Evolutionary conservation across 2,888 invertebrate species (phyloP), one percentile per base, ranked within the genome.

Genomic region (Zaprionus obscuricornis): DNA sequence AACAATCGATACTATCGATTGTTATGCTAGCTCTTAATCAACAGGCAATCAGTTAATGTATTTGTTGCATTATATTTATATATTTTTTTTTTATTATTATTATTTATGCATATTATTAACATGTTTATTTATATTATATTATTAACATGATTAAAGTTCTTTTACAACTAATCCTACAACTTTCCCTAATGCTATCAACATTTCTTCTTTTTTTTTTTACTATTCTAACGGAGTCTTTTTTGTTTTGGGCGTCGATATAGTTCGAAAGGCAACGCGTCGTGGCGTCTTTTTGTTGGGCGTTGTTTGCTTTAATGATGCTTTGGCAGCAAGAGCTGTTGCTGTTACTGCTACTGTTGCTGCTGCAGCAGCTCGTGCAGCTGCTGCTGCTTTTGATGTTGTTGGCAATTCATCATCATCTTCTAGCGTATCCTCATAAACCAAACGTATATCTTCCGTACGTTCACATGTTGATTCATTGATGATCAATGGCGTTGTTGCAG

Each of bases 211-310:
- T 3, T 13, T 22, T 31, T 24, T 40, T 36, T 49, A 77, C 55
- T 77, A 83, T 37, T 77, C 73, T 37, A 82, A 42, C 11, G 87
- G 64, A 74, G 93, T 93, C 85, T 93, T 95, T 77, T 92, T 92
- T 59, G 92, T 93, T 88, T 95, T 95, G 36, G 96, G 95, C 82
- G 95, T 95, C 2, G 95, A 95, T 26, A 96, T 89, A 1, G 96
- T 96, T 16, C 95, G 95, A 51, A 96, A 92, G 65, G 93, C 92
- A 2, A 96, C 94, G 65, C 96, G 90, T 11, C 95, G 88, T 0
- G 94, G 94, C 0, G 93, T 93, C 88, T 92, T 94, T 0, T 64
- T 70, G 20, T 73, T 84, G 1, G 81, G 74, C 29, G 88, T 88
- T 1, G 63, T 57, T 31, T 73, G 81, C 11, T 82, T 79, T 10